Conservation (phyloP, 2,888 invertebrate genomes). For the Yponomeuta cagnagella region DNA sequence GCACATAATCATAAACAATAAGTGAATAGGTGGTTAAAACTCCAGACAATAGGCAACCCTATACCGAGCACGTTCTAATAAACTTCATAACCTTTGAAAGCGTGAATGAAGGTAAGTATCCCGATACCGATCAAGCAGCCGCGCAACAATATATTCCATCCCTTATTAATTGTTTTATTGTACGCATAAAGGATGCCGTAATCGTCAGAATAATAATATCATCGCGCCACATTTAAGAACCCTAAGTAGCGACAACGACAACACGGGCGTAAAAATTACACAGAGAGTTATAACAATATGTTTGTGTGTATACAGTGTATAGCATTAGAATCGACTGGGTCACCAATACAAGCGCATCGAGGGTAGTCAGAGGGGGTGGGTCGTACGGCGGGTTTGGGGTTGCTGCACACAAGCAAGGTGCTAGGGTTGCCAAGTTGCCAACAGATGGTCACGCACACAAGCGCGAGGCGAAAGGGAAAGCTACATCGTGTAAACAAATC, state of each 20-base stretch:
- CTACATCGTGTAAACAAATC: conserved; percentile 74
- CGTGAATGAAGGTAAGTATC: conserved; percentile 58
- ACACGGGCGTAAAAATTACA: conserved; percentile 76
- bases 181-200: conserved; percentile 74
- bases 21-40: conserved; percentile 18
- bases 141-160: conserved; percentile 69
- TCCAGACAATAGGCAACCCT: conserved; percentile 20
- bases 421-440: conserved; percentile 53
- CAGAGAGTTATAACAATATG: conserved; percentile 69
- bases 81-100: conserved; percentile 56
- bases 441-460: conserved; percentile 70
- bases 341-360: conserved; percentile 53
- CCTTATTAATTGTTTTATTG: conserved; percentile 77
- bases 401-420: conserved; percentile 48
- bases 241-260: conserved; percentile 69
- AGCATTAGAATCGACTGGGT: conserved; percentile 72
- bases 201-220: conserved; percentile 76
- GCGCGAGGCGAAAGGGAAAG: conserved; percentile 64
- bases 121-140: conserved; percentile 67
- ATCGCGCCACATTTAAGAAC: conserved; percentile 70
- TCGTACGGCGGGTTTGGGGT: conserved; percentile 44
- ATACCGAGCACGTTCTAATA: conserved; percentile 45
- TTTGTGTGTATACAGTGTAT: conserved; percentile 73
- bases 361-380: conserved; percentile 61
- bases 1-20: conserved; percentile 14